Percentiles rank a stretch among this genome's conserved stretches.
Evolutionary conservation across 2,113 vertebrate species (phyloP).

Genomic region (Peromyscus leucopus): DNA sequence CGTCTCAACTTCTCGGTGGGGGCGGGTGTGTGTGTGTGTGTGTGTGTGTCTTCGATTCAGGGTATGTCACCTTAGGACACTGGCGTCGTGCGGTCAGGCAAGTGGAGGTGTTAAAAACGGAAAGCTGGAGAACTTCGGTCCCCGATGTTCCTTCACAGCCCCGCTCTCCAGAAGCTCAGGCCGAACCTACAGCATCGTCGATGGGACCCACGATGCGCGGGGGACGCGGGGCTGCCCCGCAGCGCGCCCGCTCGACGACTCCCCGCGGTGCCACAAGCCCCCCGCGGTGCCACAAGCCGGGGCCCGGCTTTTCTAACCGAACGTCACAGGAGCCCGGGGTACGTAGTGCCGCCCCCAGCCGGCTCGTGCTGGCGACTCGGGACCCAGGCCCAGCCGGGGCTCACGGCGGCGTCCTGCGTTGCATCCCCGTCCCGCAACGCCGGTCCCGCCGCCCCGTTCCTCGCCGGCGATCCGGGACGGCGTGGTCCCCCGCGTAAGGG

Average conservation of each 20-base stretch:
- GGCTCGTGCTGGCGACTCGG: not conserved
- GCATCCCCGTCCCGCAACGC: not conserved
- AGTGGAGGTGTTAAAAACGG: not conserved
- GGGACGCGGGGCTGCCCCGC: not conserved
- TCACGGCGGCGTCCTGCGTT: not conserved
- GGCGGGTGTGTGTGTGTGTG: too few relatives aligned
- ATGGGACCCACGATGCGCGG: not conserved
- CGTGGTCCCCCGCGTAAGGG: not conserved
- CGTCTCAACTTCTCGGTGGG: not conserved
- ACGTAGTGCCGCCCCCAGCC: not conserved
- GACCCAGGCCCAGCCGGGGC: not conserved
- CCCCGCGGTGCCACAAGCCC: not conserved
- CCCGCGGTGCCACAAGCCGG: not conserved
- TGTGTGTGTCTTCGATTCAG: not conserved
- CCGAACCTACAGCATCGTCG: slow-evolving; percentile 43
- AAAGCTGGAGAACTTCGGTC: slow-evolving; percentile 18
- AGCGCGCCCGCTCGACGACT: not conserved
- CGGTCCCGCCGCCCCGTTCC: not conserved
- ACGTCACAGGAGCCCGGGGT: slow-evolving; percentile 23
- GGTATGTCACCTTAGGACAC: slow-evolving; percentile 39
- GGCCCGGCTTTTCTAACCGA: not conserved
- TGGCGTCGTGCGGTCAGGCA: not conserved
- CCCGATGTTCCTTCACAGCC: not conserved
- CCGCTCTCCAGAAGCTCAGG: not conserved
- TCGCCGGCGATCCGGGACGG: not conserved